These are phyloP conservation scores for Dasysyrphus albostriatus DNA, from an alignment of 2,888 invertebrate genomes.

Conservation along the genomic window DNA sequence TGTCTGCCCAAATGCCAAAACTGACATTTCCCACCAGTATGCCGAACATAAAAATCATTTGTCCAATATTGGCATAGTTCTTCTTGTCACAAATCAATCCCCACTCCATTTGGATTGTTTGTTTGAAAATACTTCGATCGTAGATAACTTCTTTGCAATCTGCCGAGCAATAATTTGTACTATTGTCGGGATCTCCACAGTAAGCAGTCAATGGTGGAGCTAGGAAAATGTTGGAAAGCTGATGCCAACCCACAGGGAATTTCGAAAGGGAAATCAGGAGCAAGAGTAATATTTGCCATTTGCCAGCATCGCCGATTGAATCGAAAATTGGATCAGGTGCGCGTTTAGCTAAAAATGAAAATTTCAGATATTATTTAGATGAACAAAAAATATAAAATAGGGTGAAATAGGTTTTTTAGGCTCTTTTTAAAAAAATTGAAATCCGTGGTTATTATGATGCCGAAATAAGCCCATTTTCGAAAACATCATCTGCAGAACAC, in stretches of 20 bases:
- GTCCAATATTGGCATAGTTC: slow-evolving; percentile 89
- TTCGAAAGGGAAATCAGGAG: slow-evolving; percentile 88
- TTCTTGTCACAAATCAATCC: slow-evolving; percentile 88
- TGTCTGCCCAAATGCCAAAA: slow-evolving; percentile 90
- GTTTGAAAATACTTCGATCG: slow-evolving; percentile 87
- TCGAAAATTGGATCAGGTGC: slow-evolving; percentile 86
- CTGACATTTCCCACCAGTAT: slow-evolving; percentile 89
- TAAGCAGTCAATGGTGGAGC: slow-evolving; percentile 87
- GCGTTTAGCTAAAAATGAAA: slow-evolving; percentile 32
- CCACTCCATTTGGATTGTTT: slow-evolving; percentile 90
- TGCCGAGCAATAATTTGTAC: slow-evolving; percentile 84
- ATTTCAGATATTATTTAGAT: neutral
- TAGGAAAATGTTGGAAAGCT: slow-evolving; percentile 89
- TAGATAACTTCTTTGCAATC: slow-evolving; percentile 86
- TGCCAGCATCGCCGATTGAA: slow-evolving; percentile 89
- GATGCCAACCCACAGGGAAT: slow-evolving; percentile 91
- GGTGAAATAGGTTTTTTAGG: no score
- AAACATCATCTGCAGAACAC: no score
- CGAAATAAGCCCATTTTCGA: no score
- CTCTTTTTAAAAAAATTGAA: no score
- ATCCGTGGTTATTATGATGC: no score
- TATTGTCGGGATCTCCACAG: slow-evolving; percentile 81
- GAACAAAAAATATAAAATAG: no score
- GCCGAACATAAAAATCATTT: slow-evolving; percentile 90
- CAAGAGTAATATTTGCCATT: slow-evolving; percentile 89